Conservation (phyloP, 2,113 vertebrate genomes). For the Ploceus nigricollis region DNA sequence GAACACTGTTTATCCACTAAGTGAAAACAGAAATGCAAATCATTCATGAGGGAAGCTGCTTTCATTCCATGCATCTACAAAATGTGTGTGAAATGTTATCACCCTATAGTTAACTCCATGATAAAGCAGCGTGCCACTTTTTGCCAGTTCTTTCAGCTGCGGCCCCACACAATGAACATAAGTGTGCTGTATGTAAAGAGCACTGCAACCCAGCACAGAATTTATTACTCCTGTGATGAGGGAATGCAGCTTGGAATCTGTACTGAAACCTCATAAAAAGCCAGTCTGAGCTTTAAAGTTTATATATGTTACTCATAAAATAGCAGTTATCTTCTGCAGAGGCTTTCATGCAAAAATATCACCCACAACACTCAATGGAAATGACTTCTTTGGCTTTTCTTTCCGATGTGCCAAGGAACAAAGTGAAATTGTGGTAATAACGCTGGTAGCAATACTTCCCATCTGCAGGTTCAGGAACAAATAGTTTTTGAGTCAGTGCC, state of each 20-base stretch:
- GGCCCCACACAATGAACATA: not conserved
- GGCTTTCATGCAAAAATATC: not conserved
- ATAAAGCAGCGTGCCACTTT: not conserved
- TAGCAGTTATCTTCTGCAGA: not conserved
- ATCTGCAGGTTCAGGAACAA: not conserved
- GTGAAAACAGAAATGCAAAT: not conserved
- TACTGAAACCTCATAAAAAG: conserved; percentile 33
- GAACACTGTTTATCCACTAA: not conserved
- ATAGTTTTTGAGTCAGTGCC: not conserved
- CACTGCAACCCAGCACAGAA: not conserved
- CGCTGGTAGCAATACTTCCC: not conserved
- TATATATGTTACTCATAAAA: conserved; percentile 14
- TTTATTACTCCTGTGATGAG: not conserved
- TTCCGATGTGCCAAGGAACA: not conserved
- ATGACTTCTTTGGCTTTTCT: not conserved
- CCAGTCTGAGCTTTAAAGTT: not conserved
- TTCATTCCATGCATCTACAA: not conserved
- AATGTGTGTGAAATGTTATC: not conserved
- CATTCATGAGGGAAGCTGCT: not conserved
- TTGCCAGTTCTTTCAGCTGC: not conserved
- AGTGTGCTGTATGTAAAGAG: not conserved
- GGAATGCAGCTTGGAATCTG: conserved; percentile 16
- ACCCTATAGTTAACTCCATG: rapidly evolving
- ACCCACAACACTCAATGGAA: not conserved
- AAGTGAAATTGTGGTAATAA: not conserved